Evolutionary conservation across 92 coral and sea anemone species (phyloP).

Genomic region (Umimayanthus kanabou): DNA sequence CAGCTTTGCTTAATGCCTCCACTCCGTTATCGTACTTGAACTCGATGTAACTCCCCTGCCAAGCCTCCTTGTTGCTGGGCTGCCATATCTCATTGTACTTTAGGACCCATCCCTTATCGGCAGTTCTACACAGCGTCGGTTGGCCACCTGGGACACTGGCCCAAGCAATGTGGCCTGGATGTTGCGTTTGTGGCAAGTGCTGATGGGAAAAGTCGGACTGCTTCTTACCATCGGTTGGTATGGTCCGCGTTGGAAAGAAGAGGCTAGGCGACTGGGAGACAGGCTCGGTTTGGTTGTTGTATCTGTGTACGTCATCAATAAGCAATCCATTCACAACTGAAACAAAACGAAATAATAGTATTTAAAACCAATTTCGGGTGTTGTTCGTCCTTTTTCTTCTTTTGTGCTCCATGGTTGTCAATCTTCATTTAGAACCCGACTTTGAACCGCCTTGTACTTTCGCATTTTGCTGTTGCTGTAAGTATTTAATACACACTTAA

Average conservation of each 20-base stretch:
- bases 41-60: neutral
- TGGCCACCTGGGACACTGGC: neutral
- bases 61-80: neutral
- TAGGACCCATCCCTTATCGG: neutral
- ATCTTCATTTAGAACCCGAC: no score
- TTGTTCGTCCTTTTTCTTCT: no score
- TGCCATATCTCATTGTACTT: neutral
- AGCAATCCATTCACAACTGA: neutral
- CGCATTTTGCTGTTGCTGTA: no score
- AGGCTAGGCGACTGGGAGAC: neutral
- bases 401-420: no score
- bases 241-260: neutral
- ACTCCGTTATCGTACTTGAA: neutral
- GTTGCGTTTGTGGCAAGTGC: no score
- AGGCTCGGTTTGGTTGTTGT: neutral
- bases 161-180: neutral
- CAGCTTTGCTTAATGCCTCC: neutral
- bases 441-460: no score
- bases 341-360: conserved; percentile 1
- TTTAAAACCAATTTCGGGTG: neutral
- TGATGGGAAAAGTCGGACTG: neutral
- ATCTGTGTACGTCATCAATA: neutral
- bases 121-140: neutral
- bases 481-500: no score
- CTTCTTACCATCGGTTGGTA: neutral